phyloP scores from a whole-genome alignment of 2,797 vertebrate species.

The Monodelphis domestica region DNA sequence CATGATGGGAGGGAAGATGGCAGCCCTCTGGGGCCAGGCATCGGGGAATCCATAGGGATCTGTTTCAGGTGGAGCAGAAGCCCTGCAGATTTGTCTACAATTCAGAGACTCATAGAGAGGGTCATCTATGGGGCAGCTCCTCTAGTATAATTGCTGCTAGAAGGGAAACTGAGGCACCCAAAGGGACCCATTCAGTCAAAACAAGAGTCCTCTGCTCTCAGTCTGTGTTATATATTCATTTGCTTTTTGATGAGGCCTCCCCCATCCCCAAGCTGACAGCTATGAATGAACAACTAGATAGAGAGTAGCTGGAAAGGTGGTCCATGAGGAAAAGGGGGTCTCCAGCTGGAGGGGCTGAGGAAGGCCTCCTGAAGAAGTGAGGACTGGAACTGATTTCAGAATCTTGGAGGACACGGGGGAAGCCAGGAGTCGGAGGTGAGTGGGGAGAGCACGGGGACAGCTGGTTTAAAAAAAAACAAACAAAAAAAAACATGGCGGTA shows the following conservation, averaged over 20 bases:
- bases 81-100: background rate
- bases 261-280: too few species aligned
- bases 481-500: background rate
- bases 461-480: background rate
- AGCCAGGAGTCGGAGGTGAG: background rate
- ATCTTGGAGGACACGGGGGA: background rate
- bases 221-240: background rate
- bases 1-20: background rate
- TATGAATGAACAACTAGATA: background rate
- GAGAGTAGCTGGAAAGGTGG: background rate
- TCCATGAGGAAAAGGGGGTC: background rate
- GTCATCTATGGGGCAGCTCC: too few species aligned
- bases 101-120: background rate
- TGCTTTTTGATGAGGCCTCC: background rate
- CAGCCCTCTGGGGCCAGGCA: background rate
- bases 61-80: background rate
- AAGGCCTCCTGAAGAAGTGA: background rate
- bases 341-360: background rate
- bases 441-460: background rate
- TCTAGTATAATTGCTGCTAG: too few species aligned
- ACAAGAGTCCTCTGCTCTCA: too few species aligned
- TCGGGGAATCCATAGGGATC: background rate
- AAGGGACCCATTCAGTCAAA: background rate
- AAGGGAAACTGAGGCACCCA: too few species aligned
- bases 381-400: background rate